Evolutionary conservation across 1,140 invertebrate species (phyloP), one percentile per base, ranked within the genome.

Genomic region (Phortica variegata): DNA sequence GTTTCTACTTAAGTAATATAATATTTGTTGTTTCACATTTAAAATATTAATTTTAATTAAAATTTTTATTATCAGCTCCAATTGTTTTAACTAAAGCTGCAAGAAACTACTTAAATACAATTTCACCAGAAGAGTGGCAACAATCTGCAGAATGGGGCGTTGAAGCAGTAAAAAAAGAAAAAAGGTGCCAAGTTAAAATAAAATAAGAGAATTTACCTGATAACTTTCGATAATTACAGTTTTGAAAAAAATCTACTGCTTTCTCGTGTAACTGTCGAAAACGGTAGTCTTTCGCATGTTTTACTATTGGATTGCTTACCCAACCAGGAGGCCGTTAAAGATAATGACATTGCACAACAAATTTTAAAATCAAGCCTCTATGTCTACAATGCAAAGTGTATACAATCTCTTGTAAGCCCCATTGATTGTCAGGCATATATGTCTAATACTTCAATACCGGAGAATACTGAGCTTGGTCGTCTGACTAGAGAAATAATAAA

Each of bases 241-340:
- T 49, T 73, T 1, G 70, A 73, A 29, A 49, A 55, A 13, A 73
- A 58, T 52, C 54, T 73, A 0, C 29, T 69, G 2, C 54, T 13
- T 12, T 56, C 70, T 1, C 38, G 54, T 2, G 60, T 73, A 10
- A 60, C 59, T n/a, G 69, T 73, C 1, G 29, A 61, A 43, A 69
- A 74, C 41, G 69, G 68, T 10, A 63, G 51, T 10, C 43, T 75
- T 16, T 75, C 73, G 2, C 72, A 75, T 10, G 39, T 39, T 0
- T 61, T 73, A 38, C 32, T 71, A 5, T 33, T 75, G 48, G 72
- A 75, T 10, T 57, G 58, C 9, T 37, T 75, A 13, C 72, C 73
- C n/a, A 71, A 54, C 18, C 15, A 48, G 12, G 55, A 59, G 18
- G 58, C 69, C 0, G 55, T 60, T 23, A 19, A 54, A 19, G 61